Evolutionary conservation across 92 coral and sea anemone genomes (phyloP), one percentile per base, ranked within the genome.

Genomic region (Isaurus tuberculatus): DNA sequence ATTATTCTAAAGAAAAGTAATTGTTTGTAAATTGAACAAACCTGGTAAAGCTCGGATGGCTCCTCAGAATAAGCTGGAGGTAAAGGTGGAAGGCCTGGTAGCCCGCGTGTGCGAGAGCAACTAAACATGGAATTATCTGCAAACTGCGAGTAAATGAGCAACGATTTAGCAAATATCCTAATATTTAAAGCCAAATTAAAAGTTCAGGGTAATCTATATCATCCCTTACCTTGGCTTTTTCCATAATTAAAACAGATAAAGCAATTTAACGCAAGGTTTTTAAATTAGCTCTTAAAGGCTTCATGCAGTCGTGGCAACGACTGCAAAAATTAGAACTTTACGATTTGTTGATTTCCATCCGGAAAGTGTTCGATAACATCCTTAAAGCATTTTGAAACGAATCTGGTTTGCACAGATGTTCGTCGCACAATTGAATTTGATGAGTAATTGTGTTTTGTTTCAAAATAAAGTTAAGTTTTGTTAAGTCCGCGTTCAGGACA

Each of bases 41-140:
- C 99, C 99, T 97, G 95, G 75, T 97, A 97, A 73, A 97, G 86
- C 46, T 97, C 99, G 1, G 99, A 97, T 14, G 99, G 99, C 3
- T 83, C 92, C 51, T 97, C 99, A 42, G 82, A 77, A 58, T 94
- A 92, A 4, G 99, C 91, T 14, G 99, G 92, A 46, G 99, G 99
- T 1, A 97, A 71, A 7, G 99, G 99, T 58, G 99, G 99, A 15
- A 97, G 83, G 20, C 94, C 95, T 10, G 99, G 99, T 11, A 97
- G 87, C 67, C 99, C 99, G 73, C 95, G 95, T 29, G 98, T 94
- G 36, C 92, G 93, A 36, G 99, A 97, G 65, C 99, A 97, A 66
- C 99, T 97, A 85, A 97, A 97, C 9, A 94, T 86, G 29, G 93
- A 91, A 31, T 86, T 94, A 17, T 83, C 94, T 32, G 93, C 73